A percentile compares a stretch with the other conserved stretches of the same genome.
Conservation (phyloP, 2,113 vertebrate genomes). For the Macaca mulatta region DNA sequence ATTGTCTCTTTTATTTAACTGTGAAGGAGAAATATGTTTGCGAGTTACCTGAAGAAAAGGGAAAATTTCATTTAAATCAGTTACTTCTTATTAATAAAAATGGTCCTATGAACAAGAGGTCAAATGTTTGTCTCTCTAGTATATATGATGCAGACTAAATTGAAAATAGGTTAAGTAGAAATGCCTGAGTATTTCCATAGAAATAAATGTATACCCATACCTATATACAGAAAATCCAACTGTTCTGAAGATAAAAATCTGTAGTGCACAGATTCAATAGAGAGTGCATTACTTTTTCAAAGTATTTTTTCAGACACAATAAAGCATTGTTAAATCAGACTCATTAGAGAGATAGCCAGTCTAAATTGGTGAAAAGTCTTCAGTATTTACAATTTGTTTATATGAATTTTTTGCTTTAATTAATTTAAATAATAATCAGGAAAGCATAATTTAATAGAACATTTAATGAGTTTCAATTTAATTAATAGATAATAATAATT, state of each 20-base stretch:
- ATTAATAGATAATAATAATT: constrained; percentile 27
- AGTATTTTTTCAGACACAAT: not conserved
- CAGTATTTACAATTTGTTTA: constrained; percentile 44
- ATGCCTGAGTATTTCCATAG: not conserved
- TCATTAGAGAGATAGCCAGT: not conserved
- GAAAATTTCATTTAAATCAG: not conserved
- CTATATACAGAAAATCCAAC: not conserved
- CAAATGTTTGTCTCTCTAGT: not conserved
- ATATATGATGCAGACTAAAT: not conserved
- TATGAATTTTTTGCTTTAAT: not conserved
- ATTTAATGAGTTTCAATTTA: constrained; percentile 42
- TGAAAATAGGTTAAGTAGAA: not conserved
- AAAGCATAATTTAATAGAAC: not conserved
- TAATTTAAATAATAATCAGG: constrained; percentile 25
- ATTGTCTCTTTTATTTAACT: not conserved
- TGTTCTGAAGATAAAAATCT: not conserved
- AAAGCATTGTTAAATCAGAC: not conserved
- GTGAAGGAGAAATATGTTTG: not conserved
- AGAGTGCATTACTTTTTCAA: not conserved
- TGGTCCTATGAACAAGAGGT: not conserved
- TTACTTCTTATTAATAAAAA: not conserved
- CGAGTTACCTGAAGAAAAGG: not conserved
- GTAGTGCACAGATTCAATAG: not conserved
- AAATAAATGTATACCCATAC: not conserved
- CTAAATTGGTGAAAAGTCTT: constrained; percentile 22